Conservation (phyloP, 2,113 vertebrate genomes). For the Podarcis cretensis region DNA sequence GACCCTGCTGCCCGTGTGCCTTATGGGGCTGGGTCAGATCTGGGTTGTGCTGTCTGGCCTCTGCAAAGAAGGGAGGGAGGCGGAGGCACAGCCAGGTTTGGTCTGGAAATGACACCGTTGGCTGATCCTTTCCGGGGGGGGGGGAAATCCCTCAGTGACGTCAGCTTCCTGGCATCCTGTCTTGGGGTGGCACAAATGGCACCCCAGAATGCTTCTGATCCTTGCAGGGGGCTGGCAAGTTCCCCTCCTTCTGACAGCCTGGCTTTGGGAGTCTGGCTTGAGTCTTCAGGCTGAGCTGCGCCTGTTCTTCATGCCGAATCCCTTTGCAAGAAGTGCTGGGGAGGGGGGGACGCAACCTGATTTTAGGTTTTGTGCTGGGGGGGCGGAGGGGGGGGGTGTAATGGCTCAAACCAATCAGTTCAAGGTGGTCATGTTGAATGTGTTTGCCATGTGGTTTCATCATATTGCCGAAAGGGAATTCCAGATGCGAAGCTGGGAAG, state of each 20-base stretch:
- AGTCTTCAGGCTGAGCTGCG: not conserved
- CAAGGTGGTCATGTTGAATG: not conserved
- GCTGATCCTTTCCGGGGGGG: no score
- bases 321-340: no score
- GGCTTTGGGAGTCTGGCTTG: accelerated
- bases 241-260: not conserved
- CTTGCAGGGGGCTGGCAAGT: not conserved
- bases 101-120: not conserved
- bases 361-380: accelerated
- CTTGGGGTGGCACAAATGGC: not conserved
- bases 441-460: not conserved
- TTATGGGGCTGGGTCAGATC: not conserved
- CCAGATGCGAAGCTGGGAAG: not conserved
- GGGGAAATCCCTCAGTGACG: no score
- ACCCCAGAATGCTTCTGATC: no score
- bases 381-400: accelerated
- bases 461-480: not conserved
- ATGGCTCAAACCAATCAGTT: not conserved
- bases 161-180: not conserved
- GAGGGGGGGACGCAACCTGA: not conserved
- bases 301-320: not conserved
- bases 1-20: not conserved
- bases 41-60: accelerated
- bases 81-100: not conserved
- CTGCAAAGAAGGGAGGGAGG: not conserved